Base-by-base conservation (phyloP, 2,888 invertebrate species). In the Sylvicola cinctus region DNA sequence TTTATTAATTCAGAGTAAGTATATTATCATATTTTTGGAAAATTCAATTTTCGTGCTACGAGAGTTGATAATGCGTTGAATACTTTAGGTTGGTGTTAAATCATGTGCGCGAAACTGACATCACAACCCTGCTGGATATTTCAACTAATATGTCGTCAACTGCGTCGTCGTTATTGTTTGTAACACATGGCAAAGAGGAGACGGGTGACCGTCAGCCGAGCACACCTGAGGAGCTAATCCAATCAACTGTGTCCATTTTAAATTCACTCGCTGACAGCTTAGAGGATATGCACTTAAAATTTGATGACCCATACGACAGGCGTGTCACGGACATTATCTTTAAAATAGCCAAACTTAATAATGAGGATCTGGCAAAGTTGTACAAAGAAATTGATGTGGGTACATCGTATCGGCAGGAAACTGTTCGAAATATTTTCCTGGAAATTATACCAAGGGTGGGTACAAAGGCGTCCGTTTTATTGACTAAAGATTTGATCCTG, bases 331-430 rank as follows among this genome's bases (percentile, higher is more conserved):
- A 58, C 39, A 50, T 57, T 14, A 54, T 58, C 17, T 51, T 49
- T 37, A 37, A 56, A 0, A 44, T 58, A 4, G 52, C 54, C 13
- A 49, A 53, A 48, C 51, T 58, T 50, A 51, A 58, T 39, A 53
- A 49, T 32, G 47, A 50, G 20, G 55, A 57, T 4, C 36, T 58
- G 3, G 49, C 50, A 29, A 58, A 58, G 17, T 50, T 70, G 0
- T 69, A 68, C 42, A 59, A 63, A 4, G 66, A 68, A 40, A 54
- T 70, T 16, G 65, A 68, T 2, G 54, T 71, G 1, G 76, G 78
- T 2, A 78, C 78, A 3, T 77, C 77, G 42, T 77, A 77, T 45
- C 69, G 72, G 17, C 65, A 75, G 49, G 78, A 78, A 50, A 78
- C 78, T 0, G 68, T 74, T 16, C 63, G 73, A 31, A 77, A 77